Percentiles rank a stretch among this genome's conserved stretches.
Conservation (phyloP, 2,888 invertebrate species). For the Hemaris fuciformis region DNA sequence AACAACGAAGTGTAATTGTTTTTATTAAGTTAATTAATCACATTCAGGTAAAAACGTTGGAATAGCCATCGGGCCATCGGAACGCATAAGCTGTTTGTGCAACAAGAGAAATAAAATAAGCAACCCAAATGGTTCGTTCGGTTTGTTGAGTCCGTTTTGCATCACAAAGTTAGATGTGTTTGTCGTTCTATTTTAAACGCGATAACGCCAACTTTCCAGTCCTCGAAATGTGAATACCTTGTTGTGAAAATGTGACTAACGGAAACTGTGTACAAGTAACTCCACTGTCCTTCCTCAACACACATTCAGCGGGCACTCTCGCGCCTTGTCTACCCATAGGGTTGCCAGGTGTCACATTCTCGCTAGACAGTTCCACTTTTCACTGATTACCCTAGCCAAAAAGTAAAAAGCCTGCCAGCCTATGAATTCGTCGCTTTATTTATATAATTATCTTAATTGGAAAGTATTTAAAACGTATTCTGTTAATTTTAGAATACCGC, state of each 20-base stretch:
- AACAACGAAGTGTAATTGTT: too few species aligned
- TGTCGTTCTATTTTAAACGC: conserved; percentile 80
- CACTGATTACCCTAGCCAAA: not conserved
- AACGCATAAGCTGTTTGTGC: conserved; percentile 18
- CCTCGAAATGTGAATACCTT: conserved; percentile 81
- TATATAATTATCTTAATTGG: too few species aligned
- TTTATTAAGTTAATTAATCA: too few species aligned
- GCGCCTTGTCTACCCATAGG: conserved; percentile 15
- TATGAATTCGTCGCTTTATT: too few species aligned
- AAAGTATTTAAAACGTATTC: too few species aligned
- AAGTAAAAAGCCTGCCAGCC: not conserved
- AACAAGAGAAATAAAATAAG: conserved; percentile 40
- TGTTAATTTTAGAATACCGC: too few species aligned
- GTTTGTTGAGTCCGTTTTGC: conserved; percentile 69
- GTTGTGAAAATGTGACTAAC: conserved; percentile 81
- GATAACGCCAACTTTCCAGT: conserved; percentile 80
- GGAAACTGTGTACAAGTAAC: conserved; percentile 79
- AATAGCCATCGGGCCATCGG: conserved; percentile 21
- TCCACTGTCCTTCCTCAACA: conserved; percentile 63
- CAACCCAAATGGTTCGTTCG: conserved; percentile 43
- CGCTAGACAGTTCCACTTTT: not conserved
- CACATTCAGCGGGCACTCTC: conserved; percentile 41
- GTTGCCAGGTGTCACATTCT: not conserved
- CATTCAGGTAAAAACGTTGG: too few species aligned
- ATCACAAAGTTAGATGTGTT: conserved; percentile 79